Evolutionary conservation across 2,113 vertebrate species (phyloP), one percentile per base, ranked within the genome.

Genomic region (Varanus salvator): DNA sequence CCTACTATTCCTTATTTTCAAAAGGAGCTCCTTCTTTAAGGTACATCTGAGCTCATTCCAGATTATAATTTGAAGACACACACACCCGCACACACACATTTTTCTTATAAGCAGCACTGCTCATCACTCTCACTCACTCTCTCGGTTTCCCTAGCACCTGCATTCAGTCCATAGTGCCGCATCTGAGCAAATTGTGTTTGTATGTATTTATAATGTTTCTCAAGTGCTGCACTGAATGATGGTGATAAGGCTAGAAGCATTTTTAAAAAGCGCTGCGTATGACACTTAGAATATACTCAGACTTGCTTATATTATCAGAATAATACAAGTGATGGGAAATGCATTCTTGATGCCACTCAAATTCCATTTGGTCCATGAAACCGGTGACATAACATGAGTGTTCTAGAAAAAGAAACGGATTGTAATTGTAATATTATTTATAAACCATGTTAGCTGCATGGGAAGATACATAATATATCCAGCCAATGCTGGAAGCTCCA

Each of bases 11-110:
- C 4, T 44, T 90, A 85, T 12, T 19, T 80, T n/a, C 83, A 6
- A 69, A 74, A 92, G 77, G 0, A 75, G 80, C 44, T 14, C 14
- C 8, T 86, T 74, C 27, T 74, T 27, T n/a, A 85, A 19, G 15
- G 68, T 12, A 75, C 84, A 85, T 31, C 6, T 25, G 83, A 31
- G 89, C 75, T 31, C 85, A 88, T 34, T 90, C 85, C 29, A 88
- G 7, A 5, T 71, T 2, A 34, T 25, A 80, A 54, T 87, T 0
- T 34, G 4, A 87, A 14, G 11, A 89, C 38, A 1, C 0, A 38
- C 83, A 91, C 76, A 25, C 1, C 4, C 8, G 6, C 1, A 77
- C 80, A 34, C n/a, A 50, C 5, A 48, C 8, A 64, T 64, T 64
- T 64, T 19, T 19, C 60, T 64, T 64, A 64, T 19, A 64, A 19